Evolutionary conservation across 2,797 vertebrate species (phyloP).

Genomic region (Agapornis canus): DNA sequence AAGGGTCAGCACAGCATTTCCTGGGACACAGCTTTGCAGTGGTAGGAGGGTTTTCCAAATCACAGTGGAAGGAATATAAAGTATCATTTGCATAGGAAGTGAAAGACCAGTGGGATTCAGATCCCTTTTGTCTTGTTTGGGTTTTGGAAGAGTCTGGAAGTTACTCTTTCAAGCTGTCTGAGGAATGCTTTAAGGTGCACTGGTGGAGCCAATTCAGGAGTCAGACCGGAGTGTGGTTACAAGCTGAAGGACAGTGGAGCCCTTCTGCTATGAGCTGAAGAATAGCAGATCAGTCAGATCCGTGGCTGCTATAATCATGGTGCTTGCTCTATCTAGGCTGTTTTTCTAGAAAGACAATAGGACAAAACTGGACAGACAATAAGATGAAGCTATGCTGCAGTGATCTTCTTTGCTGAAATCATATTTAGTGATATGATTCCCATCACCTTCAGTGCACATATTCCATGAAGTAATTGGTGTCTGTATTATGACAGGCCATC

Average conservation of each 20-base stretch:
- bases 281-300: not conserved
- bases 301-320: fast-evolving
- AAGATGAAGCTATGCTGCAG: not conserved
- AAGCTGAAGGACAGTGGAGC: not conserved
- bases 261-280: not conserved
- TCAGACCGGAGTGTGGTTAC: not conserved
- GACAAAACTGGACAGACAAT: not conserved
- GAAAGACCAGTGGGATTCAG: not conserved
- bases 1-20: not conserved
- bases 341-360: not conserved
- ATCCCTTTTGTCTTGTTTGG: not conserved
- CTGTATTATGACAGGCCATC: not conserved
- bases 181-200: not conserved
- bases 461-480: not conserved
- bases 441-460: not conserved
- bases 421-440: not conserved
- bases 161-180: not conserved
- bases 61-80: not conserved
- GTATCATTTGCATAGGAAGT: not conserved
- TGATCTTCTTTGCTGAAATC: not conserved
- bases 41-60: not conserved
- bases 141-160: not conserved
- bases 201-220: not conserved
- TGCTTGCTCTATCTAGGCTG: not conserved
- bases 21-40: not conserved